Evolutionary conservation across 2,888 invertebrate species (phyloP).

Genomic region (Acronicta leporina): DNA sequence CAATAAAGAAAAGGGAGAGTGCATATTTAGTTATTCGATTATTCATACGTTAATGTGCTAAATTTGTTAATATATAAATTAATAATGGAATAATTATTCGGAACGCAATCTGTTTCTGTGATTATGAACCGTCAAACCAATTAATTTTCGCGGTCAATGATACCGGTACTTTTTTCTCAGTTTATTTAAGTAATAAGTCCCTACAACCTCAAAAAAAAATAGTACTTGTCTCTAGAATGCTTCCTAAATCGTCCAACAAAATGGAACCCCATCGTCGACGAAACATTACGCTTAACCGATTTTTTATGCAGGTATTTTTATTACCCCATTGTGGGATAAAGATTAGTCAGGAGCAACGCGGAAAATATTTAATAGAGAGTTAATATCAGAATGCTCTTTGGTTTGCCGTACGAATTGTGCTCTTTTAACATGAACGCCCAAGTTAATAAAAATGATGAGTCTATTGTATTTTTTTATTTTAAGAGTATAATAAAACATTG

Average conservation of each 20-base stretch:
- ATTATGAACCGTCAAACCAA: background rate
- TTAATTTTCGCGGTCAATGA: background rate
- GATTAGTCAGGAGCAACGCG: conserved; percentile 80
- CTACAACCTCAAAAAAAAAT: background rate
- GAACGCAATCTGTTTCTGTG: background rate
- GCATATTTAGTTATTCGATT: too few species aligned
- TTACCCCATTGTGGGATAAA: conserved; percentile 77
- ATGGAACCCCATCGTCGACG: conserved; percentile 32
- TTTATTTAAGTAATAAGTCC: background rate
- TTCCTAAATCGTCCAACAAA: too few species aligned
- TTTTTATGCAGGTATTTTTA: conserved; percentile 78
- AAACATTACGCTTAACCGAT: conserved; percentile 25
- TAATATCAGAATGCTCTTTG: conserved; percentile 72
- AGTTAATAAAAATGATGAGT: conserved; percentile 64
- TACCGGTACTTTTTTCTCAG: background rate
- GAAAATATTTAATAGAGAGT: conserved; percentile 83
- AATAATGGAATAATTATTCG: background rate
- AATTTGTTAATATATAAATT: background rate
- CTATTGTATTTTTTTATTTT: conserved; percentile 54
- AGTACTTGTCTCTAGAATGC: too few species aligned
- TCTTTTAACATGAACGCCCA: conserved; percentile 62
- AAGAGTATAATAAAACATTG: background rate
- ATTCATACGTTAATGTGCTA: too few species aligned
- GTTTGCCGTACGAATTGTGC: conserved; percentile 62
- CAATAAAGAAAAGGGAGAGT: background rate